Conservation (phyloP, 1,140 invertebrate genomes). For the Saccostrea cuccullata region DNA sequence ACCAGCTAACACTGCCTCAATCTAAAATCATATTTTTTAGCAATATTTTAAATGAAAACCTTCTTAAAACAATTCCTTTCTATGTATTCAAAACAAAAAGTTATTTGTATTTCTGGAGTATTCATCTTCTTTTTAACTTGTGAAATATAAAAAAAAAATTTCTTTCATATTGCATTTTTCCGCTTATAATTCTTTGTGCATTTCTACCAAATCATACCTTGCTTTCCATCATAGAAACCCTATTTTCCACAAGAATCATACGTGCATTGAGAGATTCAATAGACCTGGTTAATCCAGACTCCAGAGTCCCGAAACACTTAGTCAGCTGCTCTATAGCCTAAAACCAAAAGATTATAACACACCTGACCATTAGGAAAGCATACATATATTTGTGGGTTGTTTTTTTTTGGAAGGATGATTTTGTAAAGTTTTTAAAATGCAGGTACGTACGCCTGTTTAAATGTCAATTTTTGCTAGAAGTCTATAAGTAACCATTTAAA, state of each 20-base stretch:
- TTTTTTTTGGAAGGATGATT: background rate
- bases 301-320: constrained; percentile 35
- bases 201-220: constrained; percentile 18
- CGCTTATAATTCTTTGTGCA: too few relatives aligned
- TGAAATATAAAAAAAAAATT: too few relatives aligned
- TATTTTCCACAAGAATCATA: constrained; percentile 56
- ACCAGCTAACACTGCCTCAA: background rate
- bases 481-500: too few relatives aligned
- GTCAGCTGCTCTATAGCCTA: constrained; percentile 37
- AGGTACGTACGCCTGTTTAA: too few relatives aligned
- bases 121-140: too few relatives aligned
- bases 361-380: background rate
- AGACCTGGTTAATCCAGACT: constrained; percentile 8
- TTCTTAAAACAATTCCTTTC: too few relatives aligned
- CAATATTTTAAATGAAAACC: too few relatives aligned
- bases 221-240: constrained; percentile 49
- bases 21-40: background rate
- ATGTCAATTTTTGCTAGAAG: too few relatives aligned
- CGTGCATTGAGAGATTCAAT: constrained; percentile 52
- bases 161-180: too few relatives aligned
- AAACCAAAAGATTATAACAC: background rate
- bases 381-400: background rate
- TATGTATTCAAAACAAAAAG: too few relatives aligned
- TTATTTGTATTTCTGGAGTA: too few relatives aligned
- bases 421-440: too few relatives aligned